phyloP scores from a whole-genome alignment of 2,113 vertebrate species.

The Cyrtonyx montezumae region DNA sequence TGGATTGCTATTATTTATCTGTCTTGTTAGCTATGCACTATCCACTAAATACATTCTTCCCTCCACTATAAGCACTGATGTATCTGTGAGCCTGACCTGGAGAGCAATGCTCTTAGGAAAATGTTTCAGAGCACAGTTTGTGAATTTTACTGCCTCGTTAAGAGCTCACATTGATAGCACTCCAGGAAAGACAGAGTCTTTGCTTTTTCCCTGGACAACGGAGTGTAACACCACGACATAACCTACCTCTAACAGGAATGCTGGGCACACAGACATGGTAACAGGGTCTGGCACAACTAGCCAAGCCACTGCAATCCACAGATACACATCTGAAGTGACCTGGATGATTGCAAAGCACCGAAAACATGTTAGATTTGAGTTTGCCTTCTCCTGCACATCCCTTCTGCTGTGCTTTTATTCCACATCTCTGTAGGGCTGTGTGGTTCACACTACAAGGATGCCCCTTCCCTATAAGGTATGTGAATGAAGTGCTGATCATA shows the following conservation, averaged over 20 bases:
- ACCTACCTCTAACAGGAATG: background rate
- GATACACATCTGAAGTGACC: background rate
- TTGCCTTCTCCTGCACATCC: background rate
- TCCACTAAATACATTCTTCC: background rate
- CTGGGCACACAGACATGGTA: fast-evolving
- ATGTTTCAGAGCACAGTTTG: background rate
- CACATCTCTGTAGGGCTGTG: fast-evolving
- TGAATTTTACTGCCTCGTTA: background rate
- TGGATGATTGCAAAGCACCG: background rate
- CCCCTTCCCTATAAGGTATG: too few species aligned
- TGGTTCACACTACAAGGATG: background rate
- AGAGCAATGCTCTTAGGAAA: conserved; percentile 19
- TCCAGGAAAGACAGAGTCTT: background rate
- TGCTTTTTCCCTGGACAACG: fast-evolving
- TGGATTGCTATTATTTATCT: conserved; percentile 25
- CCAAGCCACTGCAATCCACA: fast-evolving
- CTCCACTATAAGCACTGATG: background rate
- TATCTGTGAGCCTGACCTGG: background rate
- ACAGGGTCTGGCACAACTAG: fast-evolving
- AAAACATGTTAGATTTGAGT: background rate
- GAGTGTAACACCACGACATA: fast-evolving
- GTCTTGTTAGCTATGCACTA: background rate
- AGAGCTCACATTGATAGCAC: fast-evolving
- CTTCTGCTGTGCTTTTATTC: background rate
- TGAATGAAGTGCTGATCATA: fast-evolving